Conservation (phyloP, 1,140 invertebrate species). For the Brachionus calyciflorus region DNA sequence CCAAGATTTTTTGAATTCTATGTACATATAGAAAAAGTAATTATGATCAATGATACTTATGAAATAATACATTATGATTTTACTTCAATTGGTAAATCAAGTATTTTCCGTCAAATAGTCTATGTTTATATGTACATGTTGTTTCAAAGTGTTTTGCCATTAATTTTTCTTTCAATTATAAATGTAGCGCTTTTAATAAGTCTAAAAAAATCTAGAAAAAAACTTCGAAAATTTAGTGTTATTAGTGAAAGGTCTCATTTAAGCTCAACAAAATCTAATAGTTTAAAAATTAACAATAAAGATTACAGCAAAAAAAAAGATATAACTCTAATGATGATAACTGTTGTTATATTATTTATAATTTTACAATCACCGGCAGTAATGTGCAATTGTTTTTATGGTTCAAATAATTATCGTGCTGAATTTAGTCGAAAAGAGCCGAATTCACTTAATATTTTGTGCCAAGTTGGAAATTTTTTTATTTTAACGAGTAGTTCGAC, state of each 20-base stretch:
- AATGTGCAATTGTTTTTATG: conserved; percentile 44
- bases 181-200: conserved; percentile 14
- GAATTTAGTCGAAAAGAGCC: neutral
- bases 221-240: neutral
- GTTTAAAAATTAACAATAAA: neutral
- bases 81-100: conserved; percentile 11
- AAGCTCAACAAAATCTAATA: neutral
- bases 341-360: conserved; percentile 19
- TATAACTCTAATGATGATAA: conserved; percentile 37
- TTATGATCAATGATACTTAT: conserved; percentile 23
- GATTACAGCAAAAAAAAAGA: neutral
- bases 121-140: conserved; percentile 44
- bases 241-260: neutral
- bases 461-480: conserved; percentile 42
- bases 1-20: conserved; percentile 59
- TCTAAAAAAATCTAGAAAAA: conserved; percentile 19
- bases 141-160: conserved; percentile 41
- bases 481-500: conserved; percentile 27
- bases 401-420: conserved; percentile 13
- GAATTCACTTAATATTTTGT: conserved; percentile 18
- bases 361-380: conserved; percentile 40
- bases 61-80: conserved; percentile 20
- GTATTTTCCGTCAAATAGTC: neutral
- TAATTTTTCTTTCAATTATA: conserved; percentile 6
- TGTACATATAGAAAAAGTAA: neutral